Base-by-base conservation (phyloP, 2,797 vertebrate species). In the Neostethus bicornis region DNA sequence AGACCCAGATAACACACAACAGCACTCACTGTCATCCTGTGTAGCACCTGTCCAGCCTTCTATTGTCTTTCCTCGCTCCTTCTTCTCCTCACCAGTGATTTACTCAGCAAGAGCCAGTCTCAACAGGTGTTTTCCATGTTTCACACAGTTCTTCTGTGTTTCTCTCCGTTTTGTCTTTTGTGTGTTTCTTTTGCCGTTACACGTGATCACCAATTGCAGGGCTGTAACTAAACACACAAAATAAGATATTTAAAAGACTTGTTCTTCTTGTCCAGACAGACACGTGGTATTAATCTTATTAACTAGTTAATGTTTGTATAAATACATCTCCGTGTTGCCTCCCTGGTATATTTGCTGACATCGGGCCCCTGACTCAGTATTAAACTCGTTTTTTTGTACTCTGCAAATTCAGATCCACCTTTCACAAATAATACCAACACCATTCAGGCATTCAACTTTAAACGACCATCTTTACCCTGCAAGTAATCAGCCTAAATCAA, bases 401-500 rank as follows among this genome's bases (percentile, higher is more conserved):
- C 26, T n/a, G 4, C 11, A 72, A 45, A 71, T 62, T 78, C 51
- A 75, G 51, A 48, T 48, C 60, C 49, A 66, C 68, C 51, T 72
- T 78, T 81, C 0, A 14, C 73, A 81, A 52, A 75, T 60, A 75
- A 70, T 78, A 70, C 66, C 61, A 58, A 35, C 60, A 50, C 35
- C 38, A 39, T 46, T 25, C 34, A 62, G 71, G 58, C 66, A 61
- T 73, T 81, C 58, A 77, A 56, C 56, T 63, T 45, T 76, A 65
- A 81, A 63, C 54, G 81, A 64, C 67, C 66, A 16, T 61, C 58
- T 61, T n/a, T 46, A 51, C 51, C 46, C 51, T 48, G 2, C 3
- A 68, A 54, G 68, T 68, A 71, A 83, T 85, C 79, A 71, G 63
- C 66, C 72, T 76, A 73, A 78, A 82, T 83, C 74, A 79, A 68